Evolutionary conservation across 2,888 invertebrate species (phyloP).

Genomic region (Gryllus longicercus): DNA sequence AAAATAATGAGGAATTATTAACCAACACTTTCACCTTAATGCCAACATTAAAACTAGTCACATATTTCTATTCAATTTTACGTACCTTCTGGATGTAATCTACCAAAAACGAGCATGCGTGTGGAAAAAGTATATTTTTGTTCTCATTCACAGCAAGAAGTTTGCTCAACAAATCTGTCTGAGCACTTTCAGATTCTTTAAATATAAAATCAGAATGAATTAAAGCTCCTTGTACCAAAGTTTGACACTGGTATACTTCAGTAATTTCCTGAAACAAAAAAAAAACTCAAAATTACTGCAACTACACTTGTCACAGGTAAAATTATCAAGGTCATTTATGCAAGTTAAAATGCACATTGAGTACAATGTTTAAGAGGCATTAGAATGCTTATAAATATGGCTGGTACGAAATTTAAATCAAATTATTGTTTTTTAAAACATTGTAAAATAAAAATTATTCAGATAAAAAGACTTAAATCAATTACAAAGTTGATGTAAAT

Average conservation of each 20-base stretch:
- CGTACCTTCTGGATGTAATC: constrained; percentile 49
- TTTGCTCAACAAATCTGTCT: constrained; percentile 49
- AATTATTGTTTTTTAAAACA: too few species aligned
- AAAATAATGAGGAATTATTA: constrained; percentile 32
- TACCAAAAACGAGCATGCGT: constrained; percentile 59
- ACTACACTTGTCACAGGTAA: too few species aligned
- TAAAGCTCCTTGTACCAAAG: constrained; percentile 66
- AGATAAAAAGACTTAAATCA: too few species aligned
- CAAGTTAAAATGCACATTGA: too few species aligned
- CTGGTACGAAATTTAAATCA: too few species aligned
- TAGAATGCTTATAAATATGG: too few species aligned
- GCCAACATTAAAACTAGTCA: background rate
- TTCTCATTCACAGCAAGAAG: constrained; percentile 57
- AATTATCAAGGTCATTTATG: too few species aligned
- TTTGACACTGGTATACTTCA: constrained; percentile 67
- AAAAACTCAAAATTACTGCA: background rate
- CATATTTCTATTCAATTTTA: background rate
- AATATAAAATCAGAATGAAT: constrained; percentile 61
- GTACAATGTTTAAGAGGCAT: too few species aligned
- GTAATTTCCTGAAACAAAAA: constrained; percentile 62
- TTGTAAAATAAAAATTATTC: too few species aligned
- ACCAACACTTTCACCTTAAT: background rate
- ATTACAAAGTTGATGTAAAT: too few species aligned
- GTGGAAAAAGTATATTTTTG: constrained; percentile 59
- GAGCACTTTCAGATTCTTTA: constrained; percentile 52